phyloP scores from a whole-genome alignment of 2,113 vertebrate genomes.

The Athene noctua region DNA sequence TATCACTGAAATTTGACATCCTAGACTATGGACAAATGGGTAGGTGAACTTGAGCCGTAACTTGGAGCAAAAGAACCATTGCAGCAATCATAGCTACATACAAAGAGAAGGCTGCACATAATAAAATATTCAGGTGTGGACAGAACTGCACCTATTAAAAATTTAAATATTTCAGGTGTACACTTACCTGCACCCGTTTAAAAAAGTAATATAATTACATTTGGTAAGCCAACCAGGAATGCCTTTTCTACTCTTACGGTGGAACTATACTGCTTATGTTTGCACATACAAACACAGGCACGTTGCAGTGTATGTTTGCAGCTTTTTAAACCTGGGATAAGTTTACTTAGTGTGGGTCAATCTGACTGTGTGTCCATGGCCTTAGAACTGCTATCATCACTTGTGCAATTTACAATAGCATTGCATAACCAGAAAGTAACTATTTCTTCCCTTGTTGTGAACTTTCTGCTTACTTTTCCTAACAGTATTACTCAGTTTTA shows the following conservation, averaged over 20 bases:
- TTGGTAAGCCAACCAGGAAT: background rate
- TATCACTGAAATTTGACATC: background rate
- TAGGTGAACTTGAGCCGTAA: background rate
- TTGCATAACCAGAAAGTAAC: background rate
- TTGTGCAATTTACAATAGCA: background rate
- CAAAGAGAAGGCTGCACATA: background rate
- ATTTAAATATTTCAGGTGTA: background rate
- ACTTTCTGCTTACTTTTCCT: background rate
- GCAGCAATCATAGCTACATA: background rate
- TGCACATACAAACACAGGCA: background rate
- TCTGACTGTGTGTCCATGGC: background rate
- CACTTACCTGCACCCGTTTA: background rate
- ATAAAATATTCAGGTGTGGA: background rate
- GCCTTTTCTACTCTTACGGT: background rate
- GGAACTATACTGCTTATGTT: background rate
- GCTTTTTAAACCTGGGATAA: background rate
- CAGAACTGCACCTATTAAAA: background rate
- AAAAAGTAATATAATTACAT: background rate
- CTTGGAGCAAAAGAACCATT: background rate
- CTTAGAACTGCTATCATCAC: background rate
- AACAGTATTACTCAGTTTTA: background rate
- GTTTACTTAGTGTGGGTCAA: slow-evolving; percentile 13
- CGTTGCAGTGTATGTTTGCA: background rate
- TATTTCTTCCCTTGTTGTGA: background rate
- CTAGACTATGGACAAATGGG: background rate